phyloP scores from a whole-genome alignment of 2,888 invertebrate species.

The Drosophila eohydei region DNA sequence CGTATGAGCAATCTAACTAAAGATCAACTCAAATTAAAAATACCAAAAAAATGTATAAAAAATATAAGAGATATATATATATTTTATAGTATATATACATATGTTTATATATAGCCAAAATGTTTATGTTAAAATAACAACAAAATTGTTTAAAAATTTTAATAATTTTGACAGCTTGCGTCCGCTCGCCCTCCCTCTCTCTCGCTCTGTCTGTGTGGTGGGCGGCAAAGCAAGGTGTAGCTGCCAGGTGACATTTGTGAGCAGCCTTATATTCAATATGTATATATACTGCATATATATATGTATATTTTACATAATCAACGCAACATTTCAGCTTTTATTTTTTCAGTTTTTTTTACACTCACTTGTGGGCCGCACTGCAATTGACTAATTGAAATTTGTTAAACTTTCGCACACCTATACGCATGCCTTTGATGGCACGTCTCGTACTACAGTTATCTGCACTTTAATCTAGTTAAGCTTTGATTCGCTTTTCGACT shows the following conservation, averaged over 20 bases:
- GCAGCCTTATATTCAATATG: conserved; percentile 25
- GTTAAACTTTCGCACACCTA: conserved; percentile 63
- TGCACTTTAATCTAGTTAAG: neutral
- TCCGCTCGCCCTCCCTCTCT: conserved; percentile 10
- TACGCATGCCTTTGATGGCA: conserved; percentile 73
- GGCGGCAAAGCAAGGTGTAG: conserved; percentile 3
- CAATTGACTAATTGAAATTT: conserved; percentile 58
- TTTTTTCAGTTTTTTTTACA: conserved; percentile 22
- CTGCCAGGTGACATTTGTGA: conserved; percentile 74
- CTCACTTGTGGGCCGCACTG: conserved; percentile 59
- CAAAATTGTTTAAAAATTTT: conserved; percentile 43
- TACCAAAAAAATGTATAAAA: conserved; percentile 16
- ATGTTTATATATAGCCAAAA: conserved; percentile 34
- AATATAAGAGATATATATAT: conserved; percentile 9
- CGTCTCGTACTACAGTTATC: conserved; percentile 31
- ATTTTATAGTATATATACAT: neutral
- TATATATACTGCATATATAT: conserved; percentile 30
- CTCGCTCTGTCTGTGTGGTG: conserved; percentile 31
- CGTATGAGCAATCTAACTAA: conserved; percentile 72
- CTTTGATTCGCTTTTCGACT: neutral
- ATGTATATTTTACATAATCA: conserved; percentile 72
- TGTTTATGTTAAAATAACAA: conserved; percentile 60
- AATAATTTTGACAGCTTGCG: conserved; percentile 70
- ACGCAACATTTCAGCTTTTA: conserved; percentile 34
- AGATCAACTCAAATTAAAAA: conserved; percentile 28